Percentiles rank a stretch among this genome's conserved stretches.
phyloP scores from a whole-genome alignment of 1,140 invertebrate genomes.

The Belonocnema kinseyi region DNA sequence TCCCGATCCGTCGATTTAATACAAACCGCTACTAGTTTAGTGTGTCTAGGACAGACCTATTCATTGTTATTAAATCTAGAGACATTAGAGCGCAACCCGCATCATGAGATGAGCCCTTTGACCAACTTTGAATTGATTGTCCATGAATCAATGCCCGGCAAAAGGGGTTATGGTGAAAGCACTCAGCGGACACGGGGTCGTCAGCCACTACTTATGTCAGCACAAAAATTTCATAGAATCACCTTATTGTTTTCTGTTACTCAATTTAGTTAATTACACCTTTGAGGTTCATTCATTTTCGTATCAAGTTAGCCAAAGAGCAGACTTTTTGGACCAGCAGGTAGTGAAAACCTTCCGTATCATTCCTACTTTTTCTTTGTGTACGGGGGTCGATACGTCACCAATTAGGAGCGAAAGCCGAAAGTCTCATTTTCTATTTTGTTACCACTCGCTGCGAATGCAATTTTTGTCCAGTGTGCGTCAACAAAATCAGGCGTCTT shows the following conservation, averaged over 20 bases:
- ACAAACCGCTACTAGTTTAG: slow-evolving; percentile 58
- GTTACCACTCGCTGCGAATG: too few relatives aligned
- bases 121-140: slow-evolving; percentile 46
- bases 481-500: background rate
- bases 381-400: too few relatives aligned
- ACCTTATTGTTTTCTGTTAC: slow-evolving; percentile 46
- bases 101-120: slow-evolving; percentile 54
- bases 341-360: background rate
- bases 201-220: slow-evolving; percentile 61
- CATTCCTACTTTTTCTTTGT: background rate
- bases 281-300: slow-evolving; percentile 33
- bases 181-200: slow-evolving; percentile 49
- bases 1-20: slow-evolving; percentile 59
- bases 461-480: slow-evolving; percentile 6
- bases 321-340: background rate
- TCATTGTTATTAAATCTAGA: slow-evolving; percentile 68
- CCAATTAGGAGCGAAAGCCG: background rate
- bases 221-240: slow-evolving; percentile 67
- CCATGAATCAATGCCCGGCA: slow-evolving; percentile 54
- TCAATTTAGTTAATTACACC: slow-evolving; percentile 4
- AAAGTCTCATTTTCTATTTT: slow-evolving; percentile 12
- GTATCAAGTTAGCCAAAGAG: slow-evolving; percentile 56
- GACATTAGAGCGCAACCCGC: slow-evolving; percentile 61
- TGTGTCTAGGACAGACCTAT: slow-evolving; percentile 68
- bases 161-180: slow-evolving; percentile 47